Evolutionary conservation across 2,113 vertebrate genomes (phyloP).

Genomic region (Bettongia penicillata): DNA sequence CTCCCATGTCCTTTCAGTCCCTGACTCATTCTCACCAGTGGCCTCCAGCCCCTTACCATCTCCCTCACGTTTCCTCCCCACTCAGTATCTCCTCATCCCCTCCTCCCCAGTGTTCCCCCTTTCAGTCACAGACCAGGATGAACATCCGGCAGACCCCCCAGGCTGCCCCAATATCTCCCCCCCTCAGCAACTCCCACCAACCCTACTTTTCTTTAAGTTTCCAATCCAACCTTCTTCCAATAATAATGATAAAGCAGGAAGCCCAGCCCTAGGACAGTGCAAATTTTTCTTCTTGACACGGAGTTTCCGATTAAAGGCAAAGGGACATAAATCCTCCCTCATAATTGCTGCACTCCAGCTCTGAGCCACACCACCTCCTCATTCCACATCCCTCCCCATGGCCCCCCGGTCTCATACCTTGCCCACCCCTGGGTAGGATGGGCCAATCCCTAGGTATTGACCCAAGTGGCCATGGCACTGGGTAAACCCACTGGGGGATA

Average conservation of each 20-base stretch:
- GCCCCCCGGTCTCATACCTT: constrained; percentile 10
- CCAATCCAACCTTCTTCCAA: constrained; percentile 84
- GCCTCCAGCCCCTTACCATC: not conserved
- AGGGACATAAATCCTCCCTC: constrained; percentile 83
- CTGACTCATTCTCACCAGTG: not conserved
- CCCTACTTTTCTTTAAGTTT: constrained; percentile 83
- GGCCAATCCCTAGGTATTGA: not conserved
- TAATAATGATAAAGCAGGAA: constrained; percentile 86
- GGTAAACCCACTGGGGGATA: too few species aligned
- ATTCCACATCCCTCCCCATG: constrained; percentile 41
- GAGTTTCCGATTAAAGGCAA: constrained; percentile 85
- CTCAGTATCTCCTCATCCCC: not conserved
- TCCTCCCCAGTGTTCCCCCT: constrained; percentile 22
- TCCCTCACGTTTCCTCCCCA: not conserved
- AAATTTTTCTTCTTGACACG: constrained; percentile 85
- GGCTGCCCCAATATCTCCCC: constrained; percentile 56
- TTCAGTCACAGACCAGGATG: constrained; percentile 32
- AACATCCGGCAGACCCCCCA: constrained; percentile 31
- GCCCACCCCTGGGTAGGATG: not conserved
- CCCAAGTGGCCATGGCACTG: not conserved
- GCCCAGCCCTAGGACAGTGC: constrained; percentile 79
- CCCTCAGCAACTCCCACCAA: constrained; percentile 65
- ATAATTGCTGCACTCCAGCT: constrained; percentile 81
- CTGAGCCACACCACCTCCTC: constrained; percentile 63
- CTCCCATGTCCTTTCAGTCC: not conserved